These are phyloP conservation scores for Ascaphus truei DNA, from an alignment of 2,113 vertebrate species.

Conservation along the genomic window DNA sequence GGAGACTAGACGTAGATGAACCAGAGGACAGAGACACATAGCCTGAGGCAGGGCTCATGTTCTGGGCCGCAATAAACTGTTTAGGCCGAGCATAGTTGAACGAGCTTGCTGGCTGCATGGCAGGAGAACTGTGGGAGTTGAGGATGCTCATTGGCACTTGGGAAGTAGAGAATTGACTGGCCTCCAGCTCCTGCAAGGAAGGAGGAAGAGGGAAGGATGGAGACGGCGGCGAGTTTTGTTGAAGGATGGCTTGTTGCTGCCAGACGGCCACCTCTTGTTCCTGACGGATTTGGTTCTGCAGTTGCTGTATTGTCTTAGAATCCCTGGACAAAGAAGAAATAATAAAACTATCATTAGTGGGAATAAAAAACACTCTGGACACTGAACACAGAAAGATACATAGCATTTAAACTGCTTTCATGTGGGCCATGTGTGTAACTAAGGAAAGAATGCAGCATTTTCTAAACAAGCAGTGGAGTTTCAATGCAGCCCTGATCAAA, in stretches of 20 bases:
- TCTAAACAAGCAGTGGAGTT: no score
- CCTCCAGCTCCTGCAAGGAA: constrained; percentile 83
- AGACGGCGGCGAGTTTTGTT: constrained; percentile 60
- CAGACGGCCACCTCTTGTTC: constrained; percentile 78
- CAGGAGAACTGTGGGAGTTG: constrained; percentile 61
- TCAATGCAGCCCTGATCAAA: no score
- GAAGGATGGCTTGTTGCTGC: constrained; percentile 55
- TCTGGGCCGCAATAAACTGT: constrained; percentile 97
- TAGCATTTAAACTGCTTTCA: no score
- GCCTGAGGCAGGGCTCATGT: constrained; percentile 63
- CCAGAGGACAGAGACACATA: constrained; percentile 81
- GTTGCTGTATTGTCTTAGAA: constrained; percentile 82
- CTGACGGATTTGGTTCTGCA: constrained; percentile 87
- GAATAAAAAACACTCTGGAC: neutral
- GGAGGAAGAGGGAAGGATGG: constrained; percentile 86
- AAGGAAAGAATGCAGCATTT: no score
- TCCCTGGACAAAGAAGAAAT: constrained; percentile 67
- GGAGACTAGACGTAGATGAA: constrained; percentile 80
- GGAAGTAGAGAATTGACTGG: constrained; percentile 51
- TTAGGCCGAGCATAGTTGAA: constrained; percentile 98
- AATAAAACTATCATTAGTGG: constrained; percentile 38
- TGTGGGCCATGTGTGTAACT: no score
- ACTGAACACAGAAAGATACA: neutral
- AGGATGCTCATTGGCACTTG: constrained; percentile 68
- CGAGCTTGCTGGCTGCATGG: constrained; percentile 89